Base-by-base conservation (phyloP, 2,888 invertebrate genomes). In the Plagodis pulveraria region DNA sequence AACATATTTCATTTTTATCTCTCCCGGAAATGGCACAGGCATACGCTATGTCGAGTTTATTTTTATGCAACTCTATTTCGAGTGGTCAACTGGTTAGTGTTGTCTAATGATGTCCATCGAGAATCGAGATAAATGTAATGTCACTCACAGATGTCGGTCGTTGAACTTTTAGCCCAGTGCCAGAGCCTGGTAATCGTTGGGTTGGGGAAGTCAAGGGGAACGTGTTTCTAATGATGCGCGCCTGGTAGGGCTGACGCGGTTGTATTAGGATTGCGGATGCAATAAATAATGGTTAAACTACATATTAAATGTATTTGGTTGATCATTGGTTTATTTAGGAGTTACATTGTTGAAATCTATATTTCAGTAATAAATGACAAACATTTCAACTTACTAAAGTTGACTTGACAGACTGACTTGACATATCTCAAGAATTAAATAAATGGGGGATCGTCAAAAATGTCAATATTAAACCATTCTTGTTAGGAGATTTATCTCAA, bases 141-240 rank as follows among this genome's bases (percentile, higher is more conserved):
- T 77, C 77, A 72, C 69, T 43, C 33, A 47, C 63, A 33, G 44
- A 43, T 55, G 66, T 66, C 71, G 83, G 84, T 74, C 79, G 69
- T 74, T 77, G 78, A 80, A 77, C 83, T 82, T 83, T 81, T 83
- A 83, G 83, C 84, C 83, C 77, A 81, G 78, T 80, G 66, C 64
- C 65, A 61, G 63, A 55, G 54, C 58, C 40, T 40, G 40, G 40
- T 22, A 22, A 49, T 49, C 40, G 46, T 49, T 55, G 67, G 70
- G 66, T 69, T 66, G 72, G 72, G 72, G 78, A 75, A 71, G 69
- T 65, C 54, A 62, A 60, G 69, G 65, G 67, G 61, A 76, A 79
- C 81, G 73, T 79, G 81, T 80, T 79, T 73, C 70, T 73, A 68
- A 68, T 75, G 73, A 74, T 81, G 81, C 66, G 58, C 61, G 69